These are phyloP conservation scores for Sebastes schlegelii DNA, from an alignment of 2,113 vertebrate species.

Conservation along the genomic window DNA sequence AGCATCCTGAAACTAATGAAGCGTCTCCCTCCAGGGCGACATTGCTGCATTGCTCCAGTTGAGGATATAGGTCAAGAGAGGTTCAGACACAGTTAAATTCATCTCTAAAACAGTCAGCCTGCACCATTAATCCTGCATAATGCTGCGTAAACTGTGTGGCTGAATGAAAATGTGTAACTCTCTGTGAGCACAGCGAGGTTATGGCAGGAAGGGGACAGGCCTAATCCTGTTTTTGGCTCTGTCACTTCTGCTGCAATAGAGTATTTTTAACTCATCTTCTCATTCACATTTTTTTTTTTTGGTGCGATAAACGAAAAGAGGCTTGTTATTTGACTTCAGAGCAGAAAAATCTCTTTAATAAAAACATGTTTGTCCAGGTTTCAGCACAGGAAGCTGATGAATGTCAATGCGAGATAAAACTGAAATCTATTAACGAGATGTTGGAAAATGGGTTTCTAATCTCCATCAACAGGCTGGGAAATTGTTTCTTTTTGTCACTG, in stretches of 20 bases:
- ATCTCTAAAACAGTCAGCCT: slow-evolving; percentile 69
- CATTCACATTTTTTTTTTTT: slow-evolving; percentile 46
- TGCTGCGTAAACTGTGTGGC: slow-evolving; percentile 71
- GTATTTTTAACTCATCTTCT: slow-evolving; percentile 56
- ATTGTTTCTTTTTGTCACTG: slow-evolving; percentile 29
- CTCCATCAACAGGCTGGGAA: slow-evolving; percentile 33
- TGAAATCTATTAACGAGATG: slow-evolving; percentile 45
- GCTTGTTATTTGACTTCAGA: slow-evolving; percentile 18
- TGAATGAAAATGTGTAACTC: slow-evolving; percentile 72
- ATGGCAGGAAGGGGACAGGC: slow-evolving; percentile 46
- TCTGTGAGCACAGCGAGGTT: slow-evolving; percentile 50
- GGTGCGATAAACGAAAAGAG: slow-evolving; percentile 11
- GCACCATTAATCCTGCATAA: slow-evolving; percentile 77
- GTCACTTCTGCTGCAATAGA: slow-evolving; percentile 45
- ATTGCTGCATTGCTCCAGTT: slow-evolving; percentile 62
- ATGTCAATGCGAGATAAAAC: slow-evolving; percentile 32
- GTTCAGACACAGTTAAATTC: slow-evolving; percentile 77
- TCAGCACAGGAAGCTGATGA: slow-evolving; percentile 23
- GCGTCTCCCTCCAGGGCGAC: slow-evolving; percentile 44
- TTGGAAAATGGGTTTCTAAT: slow-evolving; percentile 51
- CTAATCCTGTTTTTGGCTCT: slow-evolving; percentile 60
- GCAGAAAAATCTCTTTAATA: slow-evolving; percentile 1
- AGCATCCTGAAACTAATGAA: slow-evolving; percentile 45
- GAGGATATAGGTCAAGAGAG: slow-evolving; percentile 74
- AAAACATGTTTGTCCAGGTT: slow-evolving; percentile 9